These are phyloP conservation scores for Nestor notabilis DNA, from an alignment of 2,113 vertebrate genomes.

Conservation along the genomic window DNA sequence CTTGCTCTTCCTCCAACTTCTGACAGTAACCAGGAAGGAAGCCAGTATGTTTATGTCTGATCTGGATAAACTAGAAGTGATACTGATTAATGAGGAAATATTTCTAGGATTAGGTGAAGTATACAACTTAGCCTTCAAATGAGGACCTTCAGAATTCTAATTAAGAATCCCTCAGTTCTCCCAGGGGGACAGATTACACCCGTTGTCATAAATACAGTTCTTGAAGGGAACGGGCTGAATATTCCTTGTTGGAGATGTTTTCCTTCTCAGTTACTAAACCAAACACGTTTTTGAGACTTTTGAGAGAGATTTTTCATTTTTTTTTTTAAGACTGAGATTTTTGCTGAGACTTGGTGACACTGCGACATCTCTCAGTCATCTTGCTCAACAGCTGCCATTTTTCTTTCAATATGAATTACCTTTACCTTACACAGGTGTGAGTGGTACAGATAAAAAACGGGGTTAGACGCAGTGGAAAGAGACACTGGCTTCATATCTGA, in stretches of 20 bases:
- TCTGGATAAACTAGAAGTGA: not conserved
- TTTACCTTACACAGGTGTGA: not conserved
- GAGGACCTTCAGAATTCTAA: not conserved
- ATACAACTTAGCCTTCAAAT: not conserved
- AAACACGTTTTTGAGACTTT: not conserved
- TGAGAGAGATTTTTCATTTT: not conserved
- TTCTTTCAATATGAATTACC: not conserved
- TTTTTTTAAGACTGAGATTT: not conserved
- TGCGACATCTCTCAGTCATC: not conserved
- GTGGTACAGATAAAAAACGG: not conserved
- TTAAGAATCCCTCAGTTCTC: not conserved
- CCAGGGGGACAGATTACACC: not conserved
- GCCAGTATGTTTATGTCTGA: not conserved
- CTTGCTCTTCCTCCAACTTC: not conserved
- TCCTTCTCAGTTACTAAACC: not conserved
- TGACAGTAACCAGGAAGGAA: constrained; percentile 3
- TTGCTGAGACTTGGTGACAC: not conserved
- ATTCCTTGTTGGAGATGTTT: not conserved
- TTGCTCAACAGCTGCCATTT: not conserved
- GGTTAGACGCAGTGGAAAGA: not conserved
- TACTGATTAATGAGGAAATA: not conserved
- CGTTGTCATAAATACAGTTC: not conserved
- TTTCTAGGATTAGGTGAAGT: not conserved
- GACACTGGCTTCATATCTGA: not conserved
- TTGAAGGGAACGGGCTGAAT: not conserved